phyloP scores from a whole-genome alignment of 2,113 vertebrate species.

The Ascaphus truei region DNA sequence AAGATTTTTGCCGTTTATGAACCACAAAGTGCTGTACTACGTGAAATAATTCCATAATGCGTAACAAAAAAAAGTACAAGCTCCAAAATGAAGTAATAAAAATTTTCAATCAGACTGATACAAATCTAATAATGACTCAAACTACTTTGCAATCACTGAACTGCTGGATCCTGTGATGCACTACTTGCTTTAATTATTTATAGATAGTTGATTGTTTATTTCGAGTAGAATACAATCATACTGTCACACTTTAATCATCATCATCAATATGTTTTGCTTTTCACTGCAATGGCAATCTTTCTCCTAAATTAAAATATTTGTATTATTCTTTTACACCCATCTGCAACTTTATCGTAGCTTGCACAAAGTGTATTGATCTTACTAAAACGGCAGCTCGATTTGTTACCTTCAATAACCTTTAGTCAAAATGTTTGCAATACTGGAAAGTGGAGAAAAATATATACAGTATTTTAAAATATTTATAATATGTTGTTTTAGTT shows the following conservation, averaged over 20 bases:
- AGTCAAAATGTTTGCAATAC: too few relatives aligned
- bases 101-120: slow-evolving; percentile 42
- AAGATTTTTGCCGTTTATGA: background rate
- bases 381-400: too few relatives aligned
- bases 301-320: too few relatives aligned
- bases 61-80: slow-evolving; percentile 31
- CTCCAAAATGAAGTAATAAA: slow-evolving; percentile 47
- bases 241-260: slow-evolving; percentile 54
- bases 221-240: slow-evolving; percentile 56
- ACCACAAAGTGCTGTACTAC: background rate
- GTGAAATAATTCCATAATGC: slow-evolving; percentile 15
- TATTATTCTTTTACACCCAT: too few relatives aligned
- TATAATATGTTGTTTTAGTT: slow-evolving; percentile 45
- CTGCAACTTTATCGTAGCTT: too few relatives aligned
- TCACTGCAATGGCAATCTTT: too few relatives aligned
- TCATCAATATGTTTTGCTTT: slow-evolving; percentile 50
- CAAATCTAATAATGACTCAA: slow-evolving; percentile 48
- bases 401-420: too few relatives aligned
- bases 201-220: slow-evolving; percentile 50
- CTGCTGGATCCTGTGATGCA: slow-evolving; percentile 45
- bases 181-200: slow-evolving; percentile 60
- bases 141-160: slow-evolving; percentile 55
- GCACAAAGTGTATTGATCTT: too few relatives aligned
- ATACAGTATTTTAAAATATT: too few relatives aligned
- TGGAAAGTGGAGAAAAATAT: slow-evolving; percentile 44